A percentile compares a stretch with the other conserved stretches of the same genome.
These are phyloP conservation scores for Calliopum simillimum DNA, from an alignment of 2,888 invertebrate species.

Conservation along the genomic window DNA sequence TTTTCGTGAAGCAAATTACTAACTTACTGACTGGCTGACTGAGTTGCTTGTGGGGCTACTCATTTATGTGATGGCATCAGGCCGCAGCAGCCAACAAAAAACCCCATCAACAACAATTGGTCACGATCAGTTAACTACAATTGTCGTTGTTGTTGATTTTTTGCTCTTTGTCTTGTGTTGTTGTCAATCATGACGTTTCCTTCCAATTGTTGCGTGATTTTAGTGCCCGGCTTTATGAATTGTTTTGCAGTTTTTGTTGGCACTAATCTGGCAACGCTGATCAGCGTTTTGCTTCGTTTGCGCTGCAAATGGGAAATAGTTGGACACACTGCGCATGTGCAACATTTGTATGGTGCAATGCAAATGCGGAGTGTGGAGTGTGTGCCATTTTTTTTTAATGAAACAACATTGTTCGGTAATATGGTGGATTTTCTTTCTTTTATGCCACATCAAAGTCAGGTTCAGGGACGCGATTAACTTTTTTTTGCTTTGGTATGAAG, in stretches of 20 bases:
- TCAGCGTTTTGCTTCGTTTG: constrained; percentile 26
- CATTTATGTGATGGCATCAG: constrained; percentile 9
- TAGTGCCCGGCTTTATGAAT: neutral
- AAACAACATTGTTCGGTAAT: neutral
- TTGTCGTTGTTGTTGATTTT: constrained; percentile 14
- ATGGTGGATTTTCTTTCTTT: neutral
- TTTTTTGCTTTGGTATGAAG: too few relatives aligned
- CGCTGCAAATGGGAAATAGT: constrained; percentile 12
- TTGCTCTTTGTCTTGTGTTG: constrained; percentile 26
- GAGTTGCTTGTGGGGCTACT: constrained; percentile 6
- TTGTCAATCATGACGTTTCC: constrained; percentile 7
- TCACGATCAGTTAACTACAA: constrained; percentile 31
- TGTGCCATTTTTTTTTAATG: neutral
- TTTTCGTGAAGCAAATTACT: too few relatives aligned
- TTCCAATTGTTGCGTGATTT: neutral
- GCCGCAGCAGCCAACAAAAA: constrained; percentile 26
- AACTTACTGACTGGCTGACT: neutral
- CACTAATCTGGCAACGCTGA: constrained; percentile 24
- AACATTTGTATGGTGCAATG: constrained; percentile 5
- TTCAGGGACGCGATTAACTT: constrained; percentile 30
- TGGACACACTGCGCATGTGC: neutral
- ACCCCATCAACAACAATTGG: constrained; percentile 20
- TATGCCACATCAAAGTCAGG: constrained; percentile 19
- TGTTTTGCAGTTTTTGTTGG: neutral
- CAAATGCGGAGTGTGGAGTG: too few relatives aligned